Evolutionary conservation across 2,113 vertebrate genomes (phyloP).

Genomic region (Neotoma lepida): DNA sequence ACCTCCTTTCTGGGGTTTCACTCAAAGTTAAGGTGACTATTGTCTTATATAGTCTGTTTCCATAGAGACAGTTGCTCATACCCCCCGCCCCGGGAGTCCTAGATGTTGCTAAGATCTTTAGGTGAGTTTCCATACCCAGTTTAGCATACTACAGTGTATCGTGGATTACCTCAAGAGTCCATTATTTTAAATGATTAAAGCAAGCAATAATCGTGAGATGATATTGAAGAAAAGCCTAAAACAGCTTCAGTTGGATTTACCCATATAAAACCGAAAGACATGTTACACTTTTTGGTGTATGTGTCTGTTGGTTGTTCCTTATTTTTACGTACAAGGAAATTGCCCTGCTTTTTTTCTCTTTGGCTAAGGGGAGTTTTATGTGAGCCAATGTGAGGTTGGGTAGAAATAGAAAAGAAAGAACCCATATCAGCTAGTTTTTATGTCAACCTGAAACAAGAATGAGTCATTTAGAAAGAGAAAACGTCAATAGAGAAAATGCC

Average conservation of each 20-base stretch:
- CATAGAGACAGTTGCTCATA: not conserved
- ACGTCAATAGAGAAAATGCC: not conserved
- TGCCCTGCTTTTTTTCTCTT: not conserved
- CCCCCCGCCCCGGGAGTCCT: too few relatives aligned
- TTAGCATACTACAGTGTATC: not conserved
- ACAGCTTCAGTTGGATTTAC: not conserved
- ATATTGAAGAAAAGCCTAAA: slow-evolving; percentile 9
- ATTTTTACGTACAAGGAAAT: not conserved
- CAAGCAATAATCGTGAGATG: not conserved
- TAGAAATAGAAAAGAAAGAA: not conserved
- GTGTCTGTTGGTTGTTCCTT: not conserved
- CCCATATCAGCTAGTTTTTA: not conserved
- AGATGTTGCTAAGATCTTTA: not conserved
- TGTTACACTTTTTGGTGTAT: not conserved
- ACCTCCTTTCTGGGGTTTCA: not conserved
- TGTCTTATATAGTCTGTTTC: not conserved
- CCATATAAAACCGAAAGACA: not conserved
- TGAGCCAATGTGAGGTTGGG: not conserved
- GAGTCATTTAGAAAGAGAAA: not conserved
- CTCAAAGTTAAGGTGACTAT: not conserved
- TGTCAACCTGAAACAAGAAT: not conserved
- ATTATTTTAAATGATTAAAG: not conserved
- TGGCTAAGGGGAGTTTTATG: not conserved
- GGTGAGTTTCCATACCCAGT: not conserved
- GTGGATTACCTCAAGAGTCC: not conserved